phyloP scores from a whole-genome alignment of 2,888 invertebrate species.

The Caradrina kadenii region DNA sequence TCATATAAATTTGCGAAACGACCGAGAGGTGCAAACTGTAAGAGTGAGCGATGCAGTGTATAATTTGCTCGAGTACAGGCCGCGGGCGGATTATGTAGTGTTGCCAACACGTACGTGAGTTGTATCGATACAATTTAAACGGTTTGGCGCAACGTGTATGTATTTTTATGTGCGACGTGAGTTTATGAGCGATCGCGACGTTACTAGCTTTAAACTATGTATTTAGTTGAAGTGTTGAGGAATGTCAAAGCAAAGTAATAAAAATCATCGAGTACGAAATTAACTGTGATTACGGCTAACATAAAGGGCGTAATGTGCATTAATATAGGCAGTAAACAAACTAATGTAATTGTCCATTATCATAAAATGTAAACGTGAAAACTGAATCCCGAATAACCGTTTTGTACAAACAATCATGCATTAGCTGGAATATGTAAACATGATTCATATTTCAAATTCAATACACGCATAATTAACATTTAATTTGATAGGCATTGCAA shows the following conservation, averaged over 20 bases:
- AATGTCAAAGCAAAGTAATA: conserved; percentile 6
- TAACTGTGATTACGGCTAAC: not conserved
- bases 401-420: conserved; percentile 48
- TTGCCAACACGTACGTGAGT: conserved; percentile 58
- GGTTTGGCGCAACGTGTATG: conserved; percentile 50
- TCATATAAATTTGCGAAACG: conserved; percentile 86
- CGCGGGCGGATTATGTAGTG: conserved; percentile 76
- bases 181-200: conserved; percentile 27
- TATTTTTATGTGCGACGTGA: conserved; percentile 57
- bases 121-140: conserved; percentile 65
- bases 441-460: conserved; percentile 52
- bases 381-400: conserved; percentile 29
- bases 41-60: conserved; percentile 79
- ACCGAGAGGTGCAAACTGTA: conserved; percentile 84
- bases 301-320: not conserved
- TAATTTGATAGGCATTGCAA: conserved; percentile 50
- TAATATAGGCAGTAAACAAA: not conserved
- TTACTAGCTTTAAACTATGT: conserved; percentile 30
- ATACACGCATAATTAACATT: conserved; percentile 47
- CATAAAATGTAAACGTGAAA: conserved; percentile 24
- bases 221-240: conserved; percentile 6
- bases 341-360: conserved; percentile 23
- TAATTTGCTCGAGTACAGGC: conserved; percentile 80
- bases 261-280: not conserved
- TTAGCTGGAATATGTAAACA: conserved; percentile 48